Evolutionary conservation across 2,888 invertebrate genomes (phyloP), one percentile per base, ranked within the genome.

Genomic region (Drosophila sordidula): DNA sequence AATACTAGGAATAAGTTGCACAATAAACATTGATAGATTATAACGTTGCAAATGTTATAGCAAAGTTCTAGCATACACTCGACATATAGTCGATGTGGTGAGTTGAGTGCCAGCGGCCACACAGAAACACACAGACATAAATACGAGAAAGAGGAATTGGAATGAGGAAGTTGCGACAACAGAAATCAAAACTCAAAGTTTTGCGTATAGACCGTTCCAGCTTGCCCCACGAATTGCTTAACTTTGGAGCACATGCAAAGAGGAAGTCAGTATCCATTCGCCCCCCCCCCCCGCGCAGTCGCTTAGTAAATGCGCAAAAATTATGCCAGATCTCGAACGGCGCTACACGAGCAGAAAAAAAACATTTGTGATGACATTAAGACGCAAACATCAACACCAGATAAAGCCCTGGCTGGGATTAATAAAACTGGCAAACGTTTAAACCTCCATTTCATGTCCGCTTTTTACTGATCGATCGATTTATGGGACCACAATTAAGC

Each of bases 251-350:
- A 36, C 29, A 51, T 49, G 11, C 29, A 39, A 14, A 32, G 16
- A 44, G 36, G 22, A 52, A 59, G 42, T 41, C 59, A 18, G 26
- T 14, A n/a, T n/a, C n/a, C n/a, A n/a, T n/a, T n/a, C n/a, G n/a
- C n/a, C n/a, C 2, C 51, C 8, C 6, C 2, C 54, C 36, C 56
- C 38, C 11, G 34, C 42, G 39, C 57, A 49, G 36, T 49, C 57
- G 59, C 63, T 62, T 36, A 55, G 76, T 68, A 72, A 75, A 72
- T 75, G 63, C 78, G 78, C 75, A 79, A 73, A 72, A 76, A 76
- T 80, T 80, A 76, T 75, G 72, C 80, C 76, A 79, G 64, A 75
- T 57, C 72, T 70, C 76, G 80, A 68, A 56, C 76, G 58, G 45
- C 39, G 51, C 46, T 42, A 56, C 61, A 61, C 47, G 50, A 65